phyloP scores from a whole-genome alignment of 2,797 vertebrate species.

The Leptatherina wallacei region DNA sequence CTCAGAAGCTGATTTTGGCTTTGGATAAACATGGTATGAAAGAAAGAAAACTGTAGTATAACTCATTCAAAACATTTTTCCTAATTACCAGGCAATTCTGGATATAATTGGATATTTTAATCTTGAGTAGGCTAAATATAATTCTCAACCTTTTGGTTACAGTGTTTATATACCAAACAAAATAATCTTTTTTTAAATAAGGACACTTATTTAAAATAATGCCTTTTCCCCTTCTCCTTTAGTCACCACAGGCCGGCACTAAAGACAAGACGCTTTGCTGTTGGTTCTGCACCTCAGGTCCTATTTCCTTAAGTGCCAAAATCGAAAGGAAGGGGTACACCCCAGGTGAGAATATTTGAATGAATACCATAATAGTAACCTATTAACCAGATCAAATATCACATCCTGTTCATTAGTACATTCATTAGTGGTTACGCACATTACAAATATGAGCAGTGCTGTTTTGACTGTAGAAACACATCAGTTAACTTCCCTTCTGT shows the following conservation, averaged over 20 bases:
- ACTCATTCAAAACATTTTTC: background rate
- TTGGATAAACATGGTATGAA: background rate
- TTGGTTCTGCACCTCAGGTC: conserved; percentile 99
- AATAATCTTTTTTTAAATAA: background rate
- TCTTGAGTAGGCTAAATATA: background rate
- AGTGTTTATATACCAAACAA: background rate
- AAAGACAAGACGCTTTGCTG: conserved; percentile 99
- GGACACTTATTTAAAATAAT: background rate
- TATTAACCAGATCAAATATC: conserved; percentile 6
- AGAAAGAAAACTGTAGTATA: background rate
- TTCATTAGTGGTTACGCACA: conserved; percentile 10
- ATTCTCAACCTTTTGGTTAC: background rate
- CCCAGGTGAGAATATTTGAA: conserved; percentile 85
- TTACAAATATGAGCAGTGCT: background rate
- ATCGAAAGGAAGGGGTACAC: conserved; percentile 99
- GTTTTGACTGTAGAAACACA: background rate
- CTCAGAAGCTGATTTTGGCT: background rate
- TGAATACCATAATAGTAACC: background rate
- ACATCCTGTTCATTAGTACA: background rate
- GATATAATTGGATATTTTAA: background rate
- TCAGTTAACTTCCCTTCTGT: background rate
- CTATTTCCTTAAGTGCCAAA: conserved; percentile 99
- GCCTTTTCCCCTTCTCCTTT: conserved; percentile 25
- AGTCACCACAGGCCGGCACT: conserved; percentile 99
- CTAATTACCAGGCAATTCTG: background rate